A percentile compares a stretch with the other conserved stretches of the same genome.
These are phyloP conservation scores for Priocnemis perturbator DNA, from an alignment of 2,888 invertebrate genomes.

Conservation along the genomic window DNA sequence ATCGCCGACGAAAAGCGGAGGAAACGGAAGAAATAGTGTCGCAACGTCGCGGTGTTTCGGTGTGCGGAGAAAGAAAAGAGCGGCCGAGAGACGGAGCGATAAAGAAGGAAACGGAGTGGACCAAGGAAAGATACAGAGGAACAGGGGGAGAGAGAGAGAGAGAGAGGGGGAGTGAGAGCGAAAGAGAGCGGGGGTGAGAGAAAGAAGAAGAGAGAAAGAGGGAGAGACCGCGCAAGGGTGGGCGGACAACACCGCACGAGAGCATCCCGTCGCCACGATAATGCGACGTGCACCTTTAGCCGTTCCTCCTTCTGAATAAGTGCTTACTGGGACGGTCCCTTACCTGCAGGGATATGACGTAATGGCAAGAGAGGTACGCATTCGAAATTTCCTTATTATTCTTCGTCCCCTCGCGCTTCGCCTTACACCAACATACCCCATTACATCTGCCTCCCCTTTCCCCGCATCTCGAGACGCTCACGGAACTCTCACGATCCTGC, in stretches of 20 bases:
- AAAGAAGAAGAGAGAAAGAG: slow-evolving; percentile 32
- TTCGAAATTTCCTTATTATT: slow-evolving; percentile 24
- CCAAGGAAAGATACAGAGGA: slow-evolving; percentile 9
- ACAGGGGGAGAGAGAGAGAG: slow-evolving; percentile 21
- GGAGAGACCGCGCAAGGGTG: slow-evolving; percentile 48
- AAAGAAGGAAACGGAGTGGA: slow-evolving; percentile 19
- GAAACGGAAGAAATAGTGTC: slow-evolving; percentile 18
- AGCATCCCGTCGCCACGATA: slow-evolving; percentile 55
- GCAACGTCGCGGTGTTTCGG: slow-evolving; percentile 34
- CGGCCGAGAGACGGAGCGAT: slow-evolving; percentile 21
- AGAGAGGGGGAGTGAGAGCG: slow-evolving; percentile 22
- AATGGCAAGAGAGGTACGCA: slow-evolving; percentile 77
- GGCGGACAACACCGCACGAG: slow-evolving; percentile 58
- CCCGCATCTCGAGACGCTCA: slow-evolving; percentile 4
- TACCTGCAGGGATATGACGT: slow-evolving; percentile 76
- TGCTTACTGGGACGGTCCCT: slow-evolving; percentile 71
- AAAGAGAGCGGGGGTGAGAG: slow-evolving; percentile 25
- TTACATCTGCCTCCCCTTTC: slow-evolving; percentile 4
- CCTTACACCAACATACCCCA: not conserved
- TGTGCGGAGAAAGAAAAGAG: slow-evolving; percentile 13
- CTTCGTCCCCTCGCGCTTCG: slow-evolving; percentile 42
- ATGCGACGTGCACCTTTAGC: slow-evolving; percentile 64
- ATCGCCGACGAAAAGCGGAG: not conserved
- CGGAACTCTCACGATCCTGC: too few relatives aligned
- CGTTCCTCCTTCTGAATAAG: slow-evolving; percentile 63